phyloP scores from a whole-genome alignment of 2,888 invertebrate genomes.

The Yponomeuta sedellus region DNA sequence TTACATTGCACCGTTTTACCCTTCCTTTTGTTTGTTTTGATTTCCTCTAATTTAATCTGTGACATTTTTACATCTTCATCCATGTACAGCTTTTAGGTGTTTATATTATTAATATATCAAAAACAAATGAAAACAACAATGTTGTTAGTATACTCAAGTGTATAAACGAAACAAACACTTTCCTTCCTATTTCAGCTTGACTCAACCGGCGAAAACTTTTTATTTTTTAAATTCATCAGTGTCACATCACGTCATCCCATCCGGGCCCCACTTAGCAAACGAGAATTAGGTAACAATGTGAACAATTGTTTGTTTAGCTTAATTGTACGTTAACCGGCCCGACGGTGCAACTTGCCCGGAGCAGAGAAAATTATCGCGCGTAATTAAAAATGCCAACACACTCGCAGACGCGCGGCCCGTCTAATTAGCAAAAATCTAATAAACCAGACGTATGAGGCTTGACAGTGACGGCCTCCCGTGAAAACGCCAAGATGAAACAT shows the following conservation, averaged over 20 bases:
- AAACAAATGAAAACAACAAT: neutral
- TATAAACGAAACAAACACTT: neutral
- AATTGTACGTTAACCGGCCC: conserved; percentile 40
- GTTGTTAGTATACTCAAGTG: neutral
- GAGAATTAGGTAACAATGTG: conserved; percentile 41
- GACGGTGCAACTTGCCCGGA: conserved; percentile 27
- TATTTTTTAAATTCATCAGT: conserved; percentile 15
- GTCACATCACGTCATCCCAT: neutral
- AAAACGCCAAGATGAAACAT: conserved; percentile 73
- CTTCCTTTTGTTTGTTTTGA: conserved; percentile 70
- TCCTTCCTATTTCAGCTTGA: conserved; percentile 21
- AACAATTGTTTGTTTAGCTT: conserved; percentile 35
- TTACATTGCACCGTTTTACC: conserved; percentile 56
- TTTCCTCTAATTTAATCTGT: conserved; percentile 69
- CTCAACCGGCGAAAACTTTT: conserved; percentile 19
- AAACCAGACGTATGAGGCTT: conserved; percentile 60
- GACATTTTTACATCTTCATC: conserved; percentile 44
- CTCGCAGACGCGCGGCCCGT: conserved; percentile 64
- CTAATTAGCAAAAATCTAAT: conserved; percentile 76
- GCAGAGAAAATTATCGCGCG: conserved; percentile 60
- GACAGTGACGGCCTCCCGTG: conserved; percentile 73
- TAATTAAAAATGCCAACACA: conserved; percentile 75
- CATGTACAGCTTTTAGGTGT: neutral
- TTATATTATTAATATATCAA: too few species aligned
- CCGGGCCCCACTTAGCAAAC: conserved; percentile 37